Evolutionary conservation across 2,113 vertebrate species (phyloP).

Genomic region (Cranoglanis bouderius): DNA sequence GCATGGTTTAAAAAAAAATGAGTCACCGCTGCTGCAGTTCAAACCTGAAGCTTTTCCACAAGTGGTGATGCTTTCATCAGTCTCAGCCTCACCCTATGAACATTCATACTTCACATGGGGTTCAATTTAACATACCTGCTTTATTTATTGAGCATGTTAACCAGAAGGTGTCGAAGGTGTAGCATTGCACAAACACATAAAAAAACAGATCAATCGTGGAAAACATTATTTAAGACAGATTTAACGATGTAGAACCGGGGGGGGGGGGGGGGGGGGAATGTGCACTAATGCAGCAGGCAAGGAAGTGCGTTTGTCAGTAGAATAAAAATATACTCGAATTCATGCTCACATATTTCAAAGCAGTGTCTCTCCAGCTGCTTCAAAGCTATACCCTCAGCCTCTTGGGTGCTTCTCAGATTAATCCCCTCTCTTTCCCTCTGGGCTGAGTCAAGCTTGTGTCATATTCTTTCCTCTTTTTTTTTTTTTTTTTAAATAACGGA

Average conservation of each 20-base stretch:
- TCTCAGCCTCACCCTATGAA: background rate
- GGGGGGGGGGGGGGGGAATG: background rate
- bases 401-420: background rate
- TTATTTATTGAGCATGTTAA: background rate
- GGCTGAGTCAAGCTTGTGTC: background rate
- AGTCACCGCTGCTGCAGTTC: slow-evolving; percentile 10
- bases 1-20: background rate
- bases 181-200: background rate
- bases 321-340: background rate
- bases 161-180: background rate
- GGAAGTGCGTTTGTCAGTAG: background rate
- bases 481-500: background rate
- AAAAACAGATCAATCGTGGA: background rate
- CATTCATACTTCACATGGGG: background rate
- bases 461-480: background rate
- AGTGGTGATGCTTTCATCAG: background rate
- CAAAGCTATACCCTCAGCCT: background rate
- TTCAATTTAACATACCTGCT: background rate
- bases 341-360: background rate
- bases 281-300: background rate
- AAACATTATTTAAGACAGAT: background rate
- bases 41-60: background rate
- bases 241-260: background rate
- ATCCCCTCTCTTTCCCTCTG: background rate
- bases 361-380: background rate